phyloP scores from a whole-genome alignment of 2,888 invertebrate genomes.

The Apodemia hepburni region DNA sequence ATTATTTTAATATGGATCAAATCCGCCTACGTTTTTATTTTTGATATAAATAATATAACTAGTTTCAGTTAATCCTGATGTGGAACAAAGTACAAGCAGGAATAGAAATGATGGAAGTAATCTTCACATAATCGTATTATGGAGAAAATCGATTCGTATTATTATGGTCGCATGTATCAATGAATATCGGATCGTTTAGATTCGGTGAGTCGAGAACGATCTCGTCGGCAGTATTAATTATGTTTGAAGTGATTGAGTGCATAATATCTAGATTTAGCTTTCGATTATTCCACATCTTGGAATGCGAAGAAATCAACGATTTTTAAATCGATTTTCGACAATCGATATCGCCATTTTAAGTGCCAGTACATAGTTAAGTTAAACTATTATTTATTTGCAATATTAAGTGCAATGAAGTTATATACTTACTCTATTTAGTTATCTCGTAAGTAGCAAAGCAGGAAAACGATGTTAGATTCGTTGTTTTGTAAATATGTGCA shows the following conservation, averaged over 20 bases:
- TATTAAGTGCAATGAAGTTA: constrained; percentile 32
- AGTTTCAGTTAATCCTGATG: not conserved
- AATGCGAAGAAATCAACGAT: constrained; percentile 10
- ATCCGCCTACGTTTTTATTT: not conserved
- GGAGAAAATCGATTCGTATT: not conserved
- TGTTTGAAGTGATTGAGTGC: constrained; percentile 54
- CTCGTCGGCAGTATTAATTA: constrained; percentile 70
- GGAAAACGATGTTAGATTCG: constrained; percentile 38
- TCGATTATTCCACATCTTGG: constrained; percentile 19
- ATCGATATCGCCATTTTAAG: constrained; percentile 40
- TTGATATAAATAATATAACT: not conserved
- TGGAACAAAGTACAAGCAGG: not conserved
- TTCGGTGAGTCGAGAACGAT: constrained; percentile 36
- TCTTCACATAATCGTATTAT: not conserved
- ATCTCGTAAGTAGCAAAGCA: constrained; percentile 5
- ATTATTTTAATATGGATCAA: too few species aligned
- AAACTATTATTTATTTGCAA: constrained; percentile 47
- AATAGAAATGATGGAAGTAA: not conserved
- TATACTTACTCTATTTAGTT: constrained; percentile 36
- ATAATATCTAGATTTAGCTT: constrained; percentile 44
- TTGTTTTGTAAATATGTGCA: constrained; percentile 76
- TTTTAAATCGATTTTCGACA: constrained; percentile 15
- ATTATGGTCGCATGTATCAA: constrained; percentile 35
- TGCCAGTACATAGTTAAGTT: constrained; percentile 50
- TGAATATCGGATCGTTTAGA: constrained; percentile 38